A percentile compares a stretch with the other conserved stretches of the same genome.
phyloP scores from a whole-genome alignment of 2,113 vertebrate genomes.

The Hepsetus odoe region DNA sequence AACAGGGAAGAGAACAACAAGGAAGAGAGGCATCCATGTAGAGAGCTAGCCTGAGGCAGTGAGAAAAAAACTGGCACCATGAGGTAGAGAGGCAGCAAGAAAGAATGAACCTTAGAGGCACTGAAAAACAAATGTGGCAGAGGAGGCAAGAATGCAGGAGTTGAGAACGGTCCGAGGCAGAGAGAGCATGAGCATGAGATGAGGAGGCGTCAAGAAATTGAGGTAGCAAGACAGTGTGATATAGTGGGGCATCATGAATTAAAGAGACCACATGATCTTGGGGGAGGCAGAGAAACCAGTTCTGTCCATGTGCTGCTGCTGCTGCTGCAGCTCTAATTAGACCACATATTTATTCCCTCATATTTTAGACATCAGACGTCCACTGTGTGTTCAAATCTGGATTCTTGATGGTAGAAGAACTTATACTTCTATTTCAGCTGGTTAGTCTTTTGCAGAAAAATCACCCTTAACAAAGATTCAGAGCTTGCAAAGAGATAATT shows the following conservation, averaged over 20 bases:
- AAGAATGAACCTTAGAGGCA: no score
- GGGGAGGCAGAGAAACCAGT: slow-evolving; percentile 1
- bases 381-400: background rate
- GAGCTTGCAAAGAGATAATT: background rate
- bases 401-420: background rate
- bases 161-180: background rate
- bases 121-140: no score
- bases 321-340: slow-evolving; percentile 29
- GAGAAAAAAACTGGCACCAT: background rate
- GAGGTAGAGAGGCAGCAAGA: background rate
- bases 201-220: background rate
- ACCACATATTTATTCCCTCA: background rate
- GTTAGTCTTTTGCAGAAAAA: background rate
- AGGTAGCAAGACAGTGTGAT: background rate
- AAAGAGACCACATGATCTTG: background rate
- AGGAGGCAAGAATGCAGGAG: no score
- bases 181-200: background rate
- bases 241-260: background rate
- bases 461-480: background rate
- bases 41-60: background rate
- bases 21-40: background rate
- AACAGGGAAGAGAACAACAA: no score
- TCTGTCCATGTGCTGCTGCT: slow-evolving; percentile 22
- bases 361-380: background rate
- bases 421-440: background rate